Percentiles rank a stretch among this genome's conserved stretches.
Evolutionary conservation across 2,113 vertebrate species (phyloP).

Genomic region (Hyaena hyaena): DNA sequence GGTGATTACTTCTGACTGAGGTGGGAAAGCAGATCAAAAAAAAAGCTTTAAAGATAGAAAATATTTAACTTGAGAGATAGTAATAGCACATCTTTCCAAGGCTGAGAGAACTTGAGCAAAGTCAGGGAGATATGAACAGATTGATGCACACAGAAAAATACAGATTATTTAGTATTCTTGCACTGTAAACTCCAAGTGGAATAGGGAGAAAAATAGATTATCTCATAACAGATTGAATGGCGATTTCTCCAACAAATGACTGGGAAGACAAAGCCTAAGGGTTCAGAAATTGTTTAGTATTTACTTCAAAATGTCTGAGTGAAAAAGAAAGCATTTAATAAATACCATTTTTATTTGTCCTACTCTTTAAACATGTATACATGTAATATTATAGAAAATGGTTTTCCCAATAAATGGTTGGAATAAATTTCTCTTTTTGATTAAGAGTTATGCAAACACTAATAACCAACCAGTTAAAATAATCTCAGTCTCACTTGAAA

Average conservation of each 20-base stretch:
- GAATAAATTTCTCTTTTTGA: neutral
- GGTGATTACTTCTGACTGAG: slow-evolving; percentile 35
- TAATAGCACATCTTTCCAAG: slow-evolving; percentile 1
- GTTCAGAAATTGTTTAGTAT: neutral
- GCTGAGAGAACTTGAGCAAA: neutral
- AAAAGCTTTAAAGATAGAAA: slow-evolving; percentile 13
- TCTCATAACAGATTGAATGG: neutral
- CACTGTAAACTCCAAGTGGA: neutral
- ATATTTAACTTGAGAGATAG: slow-evolving; percentile 45
- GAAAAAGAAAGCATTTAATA: neutral
- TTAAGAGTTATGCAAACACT: neutral
- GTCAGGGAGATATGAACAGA: slow-evolving; percentile 7
- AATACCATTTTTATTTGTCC: neutral
- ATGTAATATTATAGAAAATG: neutral
- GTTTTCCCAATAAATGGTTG: neutral
- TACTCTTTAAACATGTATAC: neutral
- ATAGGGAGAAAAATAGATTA: slow-evolving; percentile 11
- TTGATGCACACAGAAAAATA: neutral
- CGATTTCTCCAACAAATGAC: neutral
- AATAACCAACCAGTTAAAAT: neutral
- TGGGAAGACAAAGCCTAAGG: neutral
- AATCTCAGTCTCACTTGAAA: neutral
- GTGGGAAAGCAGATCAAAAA: neutral
- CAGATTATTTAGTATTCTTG: slow-evolving; percentile 14
- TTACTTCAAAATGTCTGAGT: neutral